These are phyloP conservation scores for Gallinago nigripennis DNA, from an alignment of 2,797 vertebrate species.

Conservation along the genomic window DNA sequence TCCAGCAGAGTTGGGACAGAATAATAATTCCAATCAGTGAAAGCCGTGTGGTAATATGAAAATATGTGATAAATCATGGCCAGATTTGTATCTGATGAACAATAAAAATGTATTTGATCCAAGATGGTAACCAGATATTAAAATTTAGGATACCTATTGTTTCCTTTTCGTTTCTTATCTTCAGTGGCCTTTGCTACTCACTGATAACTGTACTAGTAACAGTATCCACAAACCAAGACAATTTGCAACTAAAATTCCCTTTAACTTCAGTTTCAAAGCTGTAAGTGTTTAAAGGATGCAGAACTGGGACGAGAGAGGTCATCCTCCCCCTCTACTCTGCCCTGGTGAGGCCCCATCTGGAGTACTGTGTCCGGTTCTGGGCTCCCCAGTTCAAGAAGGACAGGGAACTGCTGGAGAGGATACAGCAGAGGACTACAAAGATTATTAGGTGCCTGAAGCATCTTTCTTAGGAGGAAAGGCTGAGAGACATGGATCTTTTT, in stretches of 20 bases:
- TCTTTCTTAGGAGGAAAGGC: no score
- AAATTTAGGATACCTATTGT: neutral
- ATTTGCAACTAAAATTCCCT: neutral
- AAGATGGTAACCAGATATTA: neutral
- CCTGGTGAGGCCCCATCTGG: no score
- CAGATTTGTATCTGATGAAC: neutral
- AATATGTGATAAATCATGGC: neutral
- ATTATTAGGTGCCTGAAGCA: no score
- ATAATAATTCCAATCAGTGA: neutral
- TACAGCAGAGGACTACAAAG: no score
- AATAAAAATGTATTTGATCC: neutral
- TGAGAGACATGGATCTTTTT: no score
- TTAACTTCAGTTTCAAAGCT: neutral
- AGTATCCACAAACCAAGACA: neutral
- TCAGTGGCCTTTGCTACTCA: neutral
- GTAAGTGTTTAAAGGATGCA: neutral
- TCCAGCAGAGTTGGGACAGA: neutral
- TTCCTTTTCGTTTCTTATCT: neutral
- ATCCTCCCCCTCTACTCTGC: no score
- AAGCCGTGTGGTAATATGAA: slow-evolving; percentile 13
- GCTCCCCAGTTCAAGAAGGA: no score
- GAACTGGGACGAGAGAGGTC: neutral
- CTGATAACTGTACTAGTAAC: neutral
- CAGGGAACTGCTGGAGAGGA: no score
- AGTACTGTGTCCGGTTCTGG: no score